Conservation (phyloP, 2,888 invertebrate genomes). For the Meghimatium bilineatum region DNA sequence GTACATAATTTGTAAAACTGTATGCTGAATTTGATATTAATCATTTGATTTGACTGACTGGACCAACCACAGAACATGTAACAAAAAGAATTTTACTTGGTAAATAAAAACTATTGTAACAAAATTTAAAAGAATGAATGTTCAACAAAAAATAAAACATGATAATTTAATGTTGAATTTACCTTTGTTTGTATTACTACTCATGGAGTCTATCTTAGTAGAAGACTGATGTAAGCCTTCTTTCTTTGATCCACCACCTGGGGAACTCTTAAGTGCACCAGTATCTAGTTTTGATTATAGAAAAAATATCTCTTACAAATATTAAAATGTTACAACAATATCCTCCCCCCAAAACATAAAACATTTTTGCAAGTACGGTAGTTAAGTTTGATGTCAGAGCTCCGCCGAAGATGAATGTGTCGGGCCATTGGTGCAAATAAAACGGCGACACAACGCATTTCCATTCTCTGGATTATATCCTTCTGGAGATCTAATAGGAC, state of each 20-base stretch:
- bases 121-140: neutral
- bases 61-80: neutral
- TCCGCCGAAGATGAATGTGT: too few relatives aligned
- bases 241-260: constrained; percentile 14
- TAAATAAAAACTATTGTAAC: neutral
- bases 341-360: too few relatives aligned
- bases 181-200: constrained; percentile 30
- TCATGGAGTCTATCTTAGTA: neutral
- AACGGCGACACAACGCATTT: too few relatives aligned
- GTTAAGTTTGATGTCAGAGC: too few relatives aligned
- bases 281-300: neutral
- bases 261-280: neutral
- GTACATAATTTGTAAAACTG: too few relatives aligned
- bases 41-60: too few relatives aligned
- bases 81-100: neutral
- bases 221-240: constrained; percentile 32
- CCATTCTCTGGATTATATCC: too few relatives aligned
- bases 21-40: too few relatives aligned
- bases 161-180: neutral
- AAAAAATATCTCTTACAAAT: neutral
- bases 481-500: too few relatives aligned
- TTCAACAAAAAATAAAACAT: neutral
- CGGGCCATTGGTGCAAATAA: too few relatives aligned
- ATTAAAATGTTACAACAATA: too few relatives aligned
- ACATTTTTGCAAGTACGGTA: too few relatives aligned